phyloP scores from a whole-genome alignment of 2,888 invertebrate species.

The Xiphydria camelus region DNA sequence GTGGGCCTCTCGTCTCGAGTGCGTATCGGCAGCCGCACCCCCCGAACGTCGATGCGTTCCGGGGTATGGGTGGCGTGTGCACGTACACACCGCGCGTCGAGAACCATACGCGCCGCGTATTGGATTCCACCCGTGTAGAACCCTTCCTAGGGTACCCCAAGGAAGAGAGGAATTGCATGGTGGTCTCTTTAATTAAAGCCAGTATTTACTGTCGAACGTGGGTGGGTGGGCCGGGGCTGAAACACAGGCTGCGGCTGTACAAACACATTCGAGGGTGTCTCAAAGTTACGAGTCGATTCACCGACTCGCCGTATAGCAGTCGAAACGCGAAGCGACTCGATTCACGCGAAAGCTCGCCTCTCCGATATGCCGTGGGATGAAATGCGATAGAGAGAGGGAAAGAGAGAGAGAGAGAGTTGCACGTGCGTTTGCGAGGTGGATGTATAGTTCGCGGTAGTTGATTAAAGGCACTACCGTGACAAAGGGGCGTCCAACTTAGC shows the following conservation, averaged over 20 bases:
- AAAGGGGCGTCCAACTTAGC: no score
- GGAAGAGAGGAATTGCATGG: slow-evolving; percentile 13
- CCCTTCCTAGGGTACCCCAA: slow-evolving; percentile 6
- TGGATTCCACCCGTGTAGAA: slow-evolving; percentile 8
- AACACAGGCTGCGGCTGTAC: not conserved
- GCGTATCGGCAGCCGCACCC: not conserved
- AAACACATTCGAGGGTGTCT: not conserved
- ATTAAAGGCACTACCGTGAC: no score
- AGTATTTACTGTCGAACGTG: slow-evolving; percentile 16
- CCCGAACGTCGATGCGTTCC: no score
- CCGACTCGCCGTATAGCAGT: no score
- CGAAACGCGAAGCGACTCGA: no score
- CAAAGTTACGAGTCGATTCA: slow-evolving; percentile 1
- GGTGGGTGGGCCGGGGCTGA: not conserved
- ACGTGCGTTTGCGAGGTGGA: no score
- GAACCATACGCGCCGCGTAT: not conserved
- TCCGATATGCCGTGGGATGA: no score
- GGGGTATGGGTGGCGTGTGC: not conserved
- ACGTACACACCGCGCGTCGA: not conserved
- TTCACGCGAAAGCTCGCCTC: no score
- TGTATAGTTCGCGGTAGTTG: no score
- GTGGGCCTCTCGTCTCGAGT: no score
- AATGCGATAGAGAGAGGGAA: no score
- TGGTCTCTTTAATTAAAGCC: slow-evolving; percentile 16
- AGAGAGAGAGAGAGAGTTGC: no score